Evolutionary conservation across 2,113 vertebrate genomes (phyloP), one percentile per base, ranked within the genome.

Genomic region (Mustelus asterias): DNA sequence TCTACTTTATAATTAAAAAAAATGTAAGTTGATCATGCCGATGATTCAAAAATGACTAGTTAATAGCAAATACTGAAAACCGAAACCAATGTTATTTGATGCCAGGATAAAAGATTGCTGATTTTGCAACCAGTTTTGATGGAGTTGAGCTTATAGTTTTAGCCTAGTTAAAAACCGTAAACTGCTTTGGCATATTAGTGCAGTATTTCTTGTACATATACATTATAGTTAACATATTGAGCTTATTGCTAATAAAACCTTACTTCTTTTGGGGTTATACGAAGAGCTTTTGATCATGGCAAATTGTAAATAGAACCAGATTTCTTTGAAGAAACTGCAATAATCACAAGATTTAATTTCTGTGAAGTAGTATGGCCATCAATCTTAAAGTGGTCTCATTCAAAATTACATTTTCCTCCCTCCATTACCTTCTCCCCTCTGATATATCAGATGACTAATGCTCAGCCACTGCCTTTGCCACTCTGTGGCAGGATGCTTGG

Each of bases 281-380:
- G 48, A 90, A 90, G 44, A 90, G 88, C 48, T 54, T 90, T 90
- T 90, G 44, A 60, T 90, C 88, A 90, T 60, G 54, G 48, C 54
- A 90, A 54, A 90, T 54, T 90, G 54, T 58, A 90, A 90, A 16
- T 58, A 58, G 48, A 33, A 90, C 26, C 5, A 14, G 88, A 90
- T 90, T 90, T 90, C 48, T 90, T 54, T 26, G 29, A 58, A 90
- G 48, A 48, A 89, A 58, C 48, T 26, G 37, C 48, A 48, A 89
- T 48, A 29, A 24, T 58, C 6, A 10, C 44, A 4, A 89, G 26
- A 54, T 89, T 54, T 89, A 20, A 54, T 89, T 89, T 89, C 86
- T 89, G 44, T 58, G 48, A 58, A 58, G 22, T 58, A 58, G 44
- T 22, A 58, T 89, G 86, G 58, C 26, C 85, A 54, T 89, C 48